Evolutionary conservation across 2,888 invertebrate species (phyloP), one percentile per base, ranked within the genome.

Genomic region (Andrena trimmerana): DNA sequence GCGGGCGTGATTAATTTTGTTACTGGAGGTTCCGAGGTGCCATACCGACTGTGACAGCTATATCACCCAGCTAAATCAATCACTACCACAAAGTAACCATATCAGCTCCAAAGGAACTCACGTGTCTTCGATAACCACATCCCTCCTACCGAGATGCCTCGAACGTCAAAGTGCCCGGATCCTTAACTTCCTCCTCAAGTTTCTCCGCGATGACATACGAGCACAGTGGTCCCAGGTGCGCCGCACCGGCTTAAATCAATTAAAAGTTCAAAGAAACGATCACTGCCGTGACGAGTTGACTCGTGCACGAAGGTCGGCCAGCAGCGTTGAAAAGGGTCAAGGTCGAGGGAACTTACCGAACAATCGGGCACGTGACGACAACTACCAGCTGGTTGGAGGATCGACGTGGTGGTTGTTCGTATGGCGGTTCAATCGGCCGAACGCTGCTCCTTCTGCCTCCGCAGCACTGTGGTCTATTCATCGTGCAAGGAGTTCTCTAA

Each of bases 251-350:
- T 31, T 7, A 29, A 48, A 66, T 29, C n/a, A 29, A 20, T 50
- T n/a, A 3, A 31, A 67, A 67, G 29, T 16, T 6, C 78, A 24
- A 24, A 69, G 13, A 52, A 78, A 66, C 27, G 13, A 57, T 52
- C 2, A n/a, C 10, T 29, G 50, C 27, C 29, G 13, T 33, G 50
- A 16, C 16, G 29, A 69, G 48, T 62, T 67, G n/a, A 48, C 67
- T 74, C 48, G 24, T 7, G 60, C 27, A 50, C 10, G 57, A 81
- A 84, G 80, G 68, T 82, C 77, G 63, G 31, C 63, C n/a, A 59
- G 66, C 57, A 68, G 68, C 60, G 63, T 84, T 80, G 68, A 63
- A 71, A 84, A 82, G 82, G 86, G 73, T 81, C 84, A 86, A 86
- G 86, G 86, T 10, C 69, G 79, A n/a, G 10, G 24, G 62, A 75